phyloP scores from a whole-genome alignment of 2,797 vertebrate genomes.

The Mormyrus proboscirostris region DNA sequence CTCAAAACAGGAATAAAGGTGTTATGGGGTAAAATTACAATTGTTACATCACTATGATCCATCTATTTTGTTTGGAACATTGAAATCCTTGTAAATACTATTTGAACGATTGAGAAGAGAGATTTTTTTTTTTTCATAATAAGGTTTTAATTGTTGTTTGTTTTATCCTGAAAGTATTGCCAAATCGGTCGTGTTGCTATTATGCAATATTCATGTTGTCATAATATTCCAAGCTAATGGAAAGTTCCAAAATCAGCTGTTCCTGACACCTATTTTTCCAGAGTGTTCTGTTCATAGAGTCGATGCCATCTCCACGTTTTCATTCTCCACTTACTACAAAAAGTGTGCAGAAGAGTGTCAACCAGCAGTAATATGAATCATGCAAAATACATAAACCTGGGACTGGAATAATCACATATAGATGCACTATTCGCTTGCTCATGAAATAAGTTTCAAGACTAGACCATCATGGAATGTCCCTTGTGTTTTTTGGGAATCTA shows the following conservation, averaged over 20 bases:
- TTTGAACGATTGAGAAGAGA: background rate
- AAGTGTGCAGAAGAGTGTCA: background rate
- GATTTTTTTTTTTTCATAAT: conserved; percentile 28
- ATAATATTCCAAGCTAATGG: background rate
- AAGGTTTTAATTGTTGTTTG: conserved; percentile 26
- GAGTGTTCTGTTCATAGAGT: background rate
- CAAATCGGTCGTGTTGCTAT: conserved; percentile 36
- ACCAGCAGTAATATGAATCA: background rate
- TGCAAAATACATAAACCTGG: background rate
- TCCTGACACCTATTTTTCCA: background rate
- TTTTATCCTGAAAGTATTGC: conserved; percentile 43
- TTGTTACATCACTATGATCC: background rate
- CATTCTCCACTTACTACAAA: background rate
- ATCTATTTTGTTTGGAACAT: conserved; percentile 1
- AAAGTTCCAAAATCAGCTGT: background rate
- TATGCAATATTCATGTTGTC: background rate
- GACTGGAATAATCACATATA: background rate
- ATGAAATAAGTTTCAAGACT: background rate
- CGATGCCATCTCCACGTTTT: too few species aligned
- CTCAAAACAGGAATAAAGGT: conserved; percentile 1
- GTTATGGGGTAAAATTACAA: background rate
- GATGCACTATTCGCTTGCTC: background rate
- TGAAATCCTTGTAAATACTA: conserved; percentile 23
- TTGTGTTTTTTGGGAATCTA: background rate
- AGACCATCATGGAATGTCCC: background rate